phyloP scores from a whole-genome alignment of 2,797 vertebrate species.

The Furcifer pardalis region DNA sequence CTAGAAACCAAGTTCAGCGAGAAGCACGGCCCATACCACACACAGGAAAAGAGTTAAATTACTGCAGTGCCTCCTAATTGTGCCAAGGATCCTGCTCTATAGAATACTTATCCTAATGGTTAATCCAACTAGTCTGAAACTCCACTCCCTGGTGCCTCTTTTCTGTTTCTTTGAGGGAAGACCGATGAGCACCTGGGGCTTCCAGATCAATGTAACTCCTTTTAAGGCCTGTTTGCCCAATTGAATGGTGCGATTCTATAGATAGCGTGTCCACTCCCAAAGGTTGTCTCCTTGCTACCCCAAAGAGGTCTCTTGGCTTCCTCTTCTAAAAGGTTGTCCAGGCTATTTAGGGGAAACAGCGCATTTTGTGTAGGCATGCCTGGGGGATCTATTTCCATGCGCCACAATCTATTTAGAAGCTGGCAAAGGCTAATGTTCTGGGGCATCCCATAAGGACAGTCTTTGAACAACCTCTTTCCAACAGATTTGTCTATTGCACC shows the following conservation, averaged over 20 bases:
- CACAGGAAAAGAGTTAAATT: background rate
- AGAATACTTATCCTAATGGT: background rate
- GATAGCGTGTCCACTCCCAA: conserved; percentile 36
- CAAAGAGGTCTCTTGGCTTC: conserved; percentile 37
- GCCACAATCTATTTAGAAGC: conserved; percentile 66
- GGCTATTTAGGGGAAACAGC: conserved; percentile 61
- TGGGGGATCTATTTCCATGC: conserved; percentile 51
- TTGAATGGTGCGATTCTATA: conserved; percentile 36
- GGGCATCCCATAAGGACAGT: conserved; percentile 56
- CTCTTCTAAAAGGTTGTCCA: conserved; percentile 52
- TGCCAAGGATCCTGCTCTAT: background rate
- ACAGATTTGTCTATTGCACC: conserved; percentile 51
- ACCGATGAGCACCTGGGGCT: conserved; percentile 33
- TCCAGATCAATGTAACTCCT: conserved; percentile 44
- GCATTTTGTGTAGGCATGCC: conserved; percentile 59
- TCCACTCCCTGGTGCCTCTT: background rate
- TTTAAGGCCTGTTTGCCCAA: conserved; percentile 54
- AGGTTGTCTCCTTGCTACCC: conserved; percentile 24
- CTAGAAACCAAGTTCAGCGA: background rate
- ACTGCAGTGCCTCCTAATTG: background rate
- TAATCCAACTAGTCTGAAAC: conserved; percentile 1
- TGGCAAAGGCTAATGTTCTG: conserved; percentile 53
- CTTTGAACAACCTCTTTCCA: conserved; percentile 54
- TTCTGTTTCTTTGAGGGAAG: conserved; percentile 6
- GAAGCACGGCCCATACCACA: background rate